Conservation (phyloP, 2,113 vertebrate genomes). For the Neolamprologus modestus region DNA sequence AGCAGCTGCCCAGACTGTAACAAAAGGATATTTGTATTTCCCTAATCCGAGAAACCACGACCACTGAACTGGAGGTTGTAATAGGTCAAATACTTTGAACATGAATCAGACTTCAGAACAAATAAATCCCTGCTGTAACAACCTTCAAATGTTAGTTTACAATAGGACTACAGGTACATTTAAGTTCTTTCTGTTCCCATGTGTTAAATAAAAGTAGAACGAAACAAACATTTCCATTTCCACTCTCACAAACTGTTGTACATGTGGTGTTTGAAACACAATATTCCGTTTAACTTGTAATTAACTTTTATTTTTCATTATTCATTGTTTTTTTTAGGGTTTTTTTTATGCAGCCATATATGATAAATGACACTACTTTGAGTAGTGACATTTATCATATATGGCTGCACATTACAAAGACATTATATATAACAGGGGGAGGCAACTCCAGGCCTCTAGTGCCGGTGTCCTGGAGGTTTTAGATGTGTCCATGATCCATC, state of each 20-base stretch:
- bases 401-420: not conserved
- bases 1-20: not conserved
- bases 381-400: not conserved
- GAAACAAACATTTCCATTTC: not conserved
- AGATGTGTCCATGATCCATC: not conserved
- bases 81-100: not conserved
- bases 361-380: not conserved
- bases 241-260: not conserved
- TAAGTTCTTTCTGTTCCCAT: not conserved
- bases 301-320: not conserved
- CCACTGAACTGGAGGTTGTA: not conserved
- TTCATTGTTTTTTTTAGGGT: accelerated
- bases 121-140: not conserved
- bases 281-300: not conserved
- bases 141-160: not conserved
- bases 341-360: not conserved
- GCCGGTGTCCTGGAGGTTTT: not conserved
- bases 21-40: not conserved
- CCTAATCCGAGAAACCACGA: not conserved
- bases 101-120: not conserved
- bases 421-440: not conserved
- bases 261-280: not conserved
- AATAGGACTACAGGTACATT: not conserved
- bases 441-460: no score
- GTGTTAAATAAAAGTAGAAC: not conserved